Percentiles rank a stretch among this genome's conserved stretches.
Evolutionary conservation across 23 tunicate species (phyloP).

Genomic region (Botrylloides violaceus): DNA sequence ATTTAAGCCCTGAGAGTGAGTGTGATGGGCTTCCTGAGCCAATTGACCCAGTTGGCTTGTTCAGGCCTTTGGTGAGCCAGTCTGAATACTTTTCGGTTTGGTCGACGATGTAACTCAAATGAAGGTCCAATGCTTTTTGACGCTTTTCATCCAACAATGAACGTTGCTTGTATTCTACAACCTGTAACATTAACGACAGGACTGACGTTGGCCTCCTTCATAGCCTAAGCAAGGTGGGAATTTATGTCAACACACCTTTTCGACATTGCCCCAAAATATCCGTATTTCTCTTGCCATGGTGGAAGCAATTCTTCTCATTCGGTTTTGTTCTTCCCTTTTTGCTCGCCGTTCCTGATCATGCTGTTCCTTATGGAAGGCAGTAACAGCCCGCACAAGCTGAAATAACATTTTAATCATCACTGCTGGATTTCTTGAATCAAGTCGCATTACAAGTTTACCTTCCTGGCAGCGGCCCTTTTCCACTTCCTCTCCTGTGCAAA

Average conservation of each 20-base stretch:
- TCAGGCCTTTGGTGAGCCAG: constrained; percentile 73
- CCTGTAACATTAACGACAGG: constrained; percentile 22
- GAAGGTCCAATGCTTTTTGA: constrained; percentile 77
- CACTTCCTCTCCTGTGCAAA: constrained; percentile 94
- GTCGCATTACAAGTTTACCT: constrained; percentile 22
- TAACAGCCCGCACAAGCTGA: constrained; percentile 61
- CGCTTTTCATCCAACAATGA: constrained; percentile 81
- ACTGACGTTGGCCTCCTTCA: not conserved
- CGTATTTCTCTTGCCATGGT: constrained; percentile 53
- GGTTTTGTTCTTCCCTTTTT: constrained; percentile 57
- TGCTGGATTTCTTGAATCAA: constrained; percentile 2
- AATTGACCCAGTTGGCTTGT: constrained; percentile 25
- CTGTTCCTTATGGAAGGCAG: constrained; percentile 64
- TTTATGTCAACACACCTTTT: constrained; percentile 34
- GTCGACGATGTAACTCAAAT: constrained; percentile 75
- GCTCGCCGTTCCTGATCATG: constrained; percentile 54
- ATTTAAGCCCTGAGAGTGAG: constrained; percentile 25
- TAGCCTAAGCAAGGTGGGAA: not conserved
- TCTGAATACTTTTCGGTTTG: constrained; percentile 91
- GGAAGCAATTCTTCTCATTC: constrained; percentile 74
- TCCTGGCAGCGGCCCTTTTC: constrained; percentile 86
- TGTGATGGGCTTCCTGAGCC: constrained; percentile 36
- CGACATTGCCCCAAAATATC: constrained; percentile 62
- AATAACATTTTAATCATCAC: constrained; percentile 1
- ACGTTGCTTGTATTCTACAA: constrained; percentile 83